Conservation (phyloP, 2,888 invertebrate species). For the Nephrotoma guestfalica region DNA sequence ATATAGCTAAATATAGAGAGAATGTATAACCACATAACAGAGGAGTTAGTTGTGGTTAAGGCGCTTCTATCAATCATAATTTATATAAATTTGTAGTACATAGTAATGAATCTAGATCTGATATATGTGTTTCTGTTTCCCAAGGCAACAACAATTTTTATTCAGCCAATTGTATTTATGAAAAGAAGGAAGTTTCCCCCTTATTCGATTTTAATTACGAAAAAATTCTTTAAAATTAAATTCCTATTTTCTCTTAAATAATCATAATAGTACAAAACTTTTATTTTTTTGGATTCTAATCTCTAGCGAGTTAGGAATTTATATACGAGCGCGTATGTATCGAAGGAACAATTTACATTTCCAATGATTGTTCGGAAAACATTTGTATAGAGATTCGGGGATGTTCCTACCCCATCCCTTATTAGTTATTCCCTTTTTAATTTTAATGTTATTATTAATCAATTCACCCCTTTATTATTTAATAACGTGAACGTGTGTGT, state of each 20-base stretch:
- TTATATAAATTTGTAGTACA: neutral
- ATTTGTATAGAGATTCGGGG: neutral
- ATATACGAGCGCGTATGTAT: neutral
- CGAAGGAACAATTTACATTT: neutral
- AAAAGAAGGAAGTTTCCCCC: neutral
- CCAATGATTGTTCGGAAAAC: neutral
- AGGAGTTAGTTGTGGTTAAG: neutral
- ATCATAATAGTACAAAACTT: neutral
- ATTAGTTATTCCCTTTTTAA: neutral
- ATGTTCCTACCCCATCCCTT: neutral
- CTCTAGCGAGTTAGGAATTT: neutral
- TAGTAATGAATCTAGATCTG: no score
- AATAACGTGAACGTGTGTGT: neutral
- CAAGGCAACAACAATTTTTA: neutral
- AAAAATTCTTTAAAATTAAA: neutral
- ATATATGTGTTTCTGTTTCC: neutral
- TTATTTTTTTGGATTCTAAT: neutral
- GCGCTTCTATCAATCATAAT: neutral
- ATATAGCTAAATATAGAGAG: neutral
- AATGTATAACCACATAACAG: neutral
- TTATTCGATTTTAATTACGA: neutral
- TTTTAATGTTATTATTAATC: neutral
- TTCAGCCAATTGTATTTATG: neutral
- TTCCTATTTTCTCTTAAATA: neutral
- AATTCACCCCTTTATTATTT: neutral